A percentile compares a stretch with the other conserved stretches of the same genome.
Evolutionary conservation across 2,888 invertebrate genomes (phyloP).

Genomic region (Zygogramma bicolorata): DNA sequence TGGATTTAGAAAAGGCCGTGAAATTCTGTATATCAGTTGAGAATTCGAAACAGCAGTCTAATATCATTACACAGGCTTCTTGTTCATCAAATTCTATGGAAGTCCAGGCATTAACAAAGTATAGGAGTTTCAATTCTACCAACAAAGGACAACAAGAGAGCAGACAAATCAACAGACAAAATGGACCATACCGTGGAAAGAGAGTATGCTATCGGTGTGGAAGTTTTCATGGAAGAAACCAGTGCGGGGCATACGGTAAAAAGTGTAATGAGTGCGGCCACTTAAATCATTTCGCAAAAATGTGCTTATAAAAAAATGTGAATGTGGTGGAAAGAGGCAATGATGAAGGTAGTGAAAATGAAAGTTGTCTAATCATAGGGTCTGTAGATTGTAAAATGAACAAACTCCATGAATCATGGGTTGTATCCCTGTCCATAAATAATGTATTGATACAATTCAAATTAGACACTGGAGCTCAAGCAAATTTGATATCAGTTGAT

Average conservation of each 20-base stretch:
- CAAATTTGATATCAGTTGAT: constrained; percentile 17
- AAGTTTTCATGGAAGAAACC: constrained; percentile 18
- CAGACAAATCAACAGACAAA: background rate
- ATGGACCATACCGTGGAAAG: background rate
- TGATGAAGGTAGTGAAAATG: background rate
- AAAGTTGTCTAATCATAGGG: background rate
- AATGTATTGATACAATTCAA: background rate
- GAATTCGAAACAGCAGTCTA: constrained; percentile 15
- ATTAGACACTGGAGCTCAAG: constrained; percentile 20
- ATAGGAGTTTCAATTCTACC: background rate
- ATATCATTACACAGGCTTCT: background rate
- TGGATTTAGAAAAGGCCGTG: constrained; percentile 15
- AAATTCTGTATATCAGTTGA: constrained; percentile 7
- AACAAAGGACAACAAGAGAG: background rate
- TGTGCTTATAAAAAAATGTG: constrained; percentile 20
- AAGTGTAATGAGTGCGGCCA: constrained; percentile 23
- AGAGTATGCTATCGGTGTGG: constrained; percentile 17
- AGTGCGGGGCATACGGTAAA: constrained; percentile 19
- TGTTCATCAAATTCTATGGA: background rate
- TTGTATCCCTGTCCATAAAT: background rate
- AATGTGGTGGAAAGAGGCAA: background rate
- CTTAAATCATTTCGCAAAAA: constrained; percentile 19
- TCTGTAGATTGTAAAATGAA: background rate
- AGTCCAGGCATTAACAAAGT: background rate
- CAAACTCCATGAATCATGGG: background rate